phyloP scores from a whole-genome alignment of 2,888 invertebrate species.

The Thalpophila matura region DNA sequence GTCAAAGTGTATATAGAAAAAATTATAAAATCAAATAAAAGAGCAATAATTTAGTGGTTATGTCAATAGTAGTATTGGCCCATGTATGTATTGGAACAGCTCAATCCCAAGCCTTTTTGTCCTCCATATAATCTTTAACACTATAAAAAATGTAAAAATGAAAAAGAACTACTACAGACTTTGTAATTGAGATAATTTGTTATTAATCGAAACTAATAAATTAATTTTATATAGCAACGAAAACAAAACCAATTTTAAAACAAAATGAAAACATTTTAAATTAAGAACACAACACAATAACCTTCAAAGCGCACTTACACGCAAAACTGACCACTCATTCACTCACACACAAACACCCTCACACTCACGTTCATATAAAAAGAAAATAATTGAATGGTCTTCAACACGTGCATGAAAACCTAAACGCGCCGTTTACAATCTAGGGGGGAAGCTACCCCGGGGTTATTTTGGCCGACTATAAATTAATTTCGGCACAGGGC shows the following conservation, averaged over 20 bases:
- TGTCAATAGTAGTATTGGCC: too few species aligned
- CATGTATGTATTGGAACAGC: too few species aligned
- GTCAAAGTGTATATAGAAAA: too few species aligned
- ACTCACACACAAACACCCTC: conserved; percentile 22
- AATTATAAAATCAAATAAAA: too few species aligned
- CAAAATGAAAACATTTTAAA: conserved; percentile 11
- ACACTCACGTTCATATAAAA: conserved; percentile 21
- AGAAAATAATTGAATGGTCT: conserved; percentile 55
- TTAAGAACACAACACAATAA: conserved; percentile 1
- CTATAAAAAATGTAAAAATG: too few species aligned
- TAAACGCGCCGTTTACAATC: conserved; percentile 78
- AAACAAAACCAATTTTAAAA: background rate
- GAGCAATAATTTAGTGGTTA: too few species aligned
- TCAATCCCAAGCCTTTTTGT: too few species aligned
- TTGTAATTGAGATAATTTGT: too few species aligned
- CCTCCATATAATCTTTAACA: too few species aligned
- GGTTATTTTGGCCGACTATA: conserved; percentile 87
- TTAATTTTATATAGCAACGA: too few species aligned
- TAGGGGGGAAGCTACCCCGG: conserved; percentile 69
- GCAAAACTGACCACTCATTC: conserved; percentile 19
- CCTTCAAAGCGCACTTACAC: conserved; percentile 1
- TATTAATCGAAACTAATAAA: too few species aligned
- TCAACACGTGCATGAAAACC: conserved; percentile 64
- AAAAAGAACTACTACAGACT: too few species aligned
- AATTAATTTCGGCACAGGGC: conserved; percentile 89